Percentiles rank a stretch among this genome's conserved stretches.
Conservation (phyloP, 2,797 vertebrate species). For the Coilia nasus region DNA sequence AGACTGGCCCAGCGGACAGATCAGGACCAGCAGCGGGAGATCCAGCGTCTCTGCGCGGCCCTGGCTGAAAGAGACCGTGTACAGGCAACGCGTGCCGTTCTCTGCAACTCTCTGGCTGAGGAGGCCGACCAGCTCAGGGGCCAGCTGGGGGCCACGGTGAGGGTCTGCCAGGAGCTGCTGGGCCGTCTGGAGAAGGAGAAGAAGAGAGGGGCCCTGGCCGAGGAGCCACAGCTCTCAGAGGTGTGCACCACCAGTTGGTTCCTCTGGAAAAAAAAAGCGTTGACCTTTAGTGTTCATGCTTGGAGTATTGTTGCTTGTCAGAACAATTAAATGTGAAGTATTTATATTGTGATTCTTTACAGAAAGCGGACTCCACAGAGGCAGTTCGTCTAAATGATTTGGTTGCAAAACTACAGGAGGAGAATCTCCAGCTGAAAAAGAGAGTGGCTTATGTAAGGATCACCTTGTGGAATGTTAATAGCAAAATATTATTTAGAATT, state of each 20-base stretch:
- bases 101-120: slow-evolving; percentile 84
- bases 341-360: slow-evolving; percentile 39
- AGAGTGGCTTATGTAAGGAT: slow-evolving; percentile 87
- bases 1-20: slow-evolving; percentile 71
- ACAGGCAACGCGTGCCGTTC: slow-evolving; percentile 79
- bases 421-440: slow-evolving; percentile 86
- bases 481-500: neutral
- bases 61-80: slow-evolving; percentile 77
- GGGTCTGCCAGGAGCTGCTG: slow-evolving; percentile 90
- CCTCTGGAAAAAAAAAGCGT: neutral
- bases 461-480: slow-evolving; percentile 36
- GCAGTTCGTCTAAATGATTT: slow-evolving; percentile 56
- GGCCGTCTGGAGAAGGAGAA: slow-evolving; percentile 79
- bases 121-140: slow-evolving; percentile 84
- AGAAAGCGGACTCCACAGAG: slow-evolving; percentile 64
- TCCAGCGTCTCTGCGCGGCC: slow-evolving; percentile 72
- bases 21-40: slow-evolving; percentile 81
- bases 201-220: slow-evolving; percentile 52
- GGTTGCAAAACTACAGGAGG: slow-evolving; percentile 79
- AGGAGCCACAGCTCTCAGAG: slow-evolving; percentile 65
- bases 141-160: slow-evolving; percentile 82
- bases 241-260: slow-evolving; percentile 59
- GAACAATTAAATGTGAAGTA: neutral
- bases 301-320: neutral
- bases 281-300: neutral